Conservation (phyloP, 2,888 invertebrate genomes). For the Chirona hameri region DNA sequence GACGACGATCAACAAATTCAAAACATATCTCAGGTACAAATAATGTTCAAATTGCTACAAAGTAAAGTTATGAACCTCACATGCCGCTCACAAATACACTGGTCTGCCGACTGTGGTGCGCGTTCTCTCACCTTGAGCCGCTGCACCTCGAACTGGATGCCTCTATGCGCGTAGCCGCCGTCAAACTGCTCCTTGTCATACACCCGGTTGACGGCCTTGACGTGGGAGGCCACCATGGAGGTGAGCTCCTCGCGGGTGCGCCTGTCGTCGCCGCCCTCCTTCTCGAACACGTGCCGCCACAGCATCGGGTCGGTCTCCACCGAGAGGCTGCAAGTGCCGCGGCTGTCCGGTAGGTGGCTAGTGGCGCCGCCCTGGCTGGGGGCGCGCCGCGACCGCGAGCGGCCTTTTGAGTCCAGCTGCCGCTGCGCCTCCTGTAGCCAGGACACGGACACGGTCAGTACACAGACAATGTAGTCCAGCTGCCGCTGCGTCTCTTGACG, state of each 20-base stretch:
- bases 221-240: constrained; percentile 95
- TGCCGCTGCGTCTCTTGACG: no score
- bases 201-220: constrained; percentile 96
- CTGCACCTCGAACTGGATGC: constrained; percentile 95
- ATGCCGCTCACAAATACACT: no score
- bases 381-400: neutral
- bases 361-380: constrained; percentile 30
- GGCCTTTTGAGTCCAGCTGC: neutral
- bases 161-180: constrained; percentile 69
- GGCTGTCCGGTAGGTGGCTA: constrained; percentile 45
- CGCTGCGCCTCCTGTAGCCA: neutral
- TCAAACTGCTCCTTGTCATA: constrained; percentile 93
- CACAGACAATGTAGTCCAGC: no score
- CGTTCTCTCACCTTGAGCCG: constrained; percentile 61
- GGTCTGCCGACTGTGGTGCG: neutral
- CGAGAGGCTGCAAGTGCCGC: constrained; percentile 89
- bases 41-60: no score
- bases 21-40: no score
- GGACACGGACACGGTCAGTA: neutral
- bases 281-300: constrained; percentile 83
- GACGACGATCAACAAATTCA: no score
- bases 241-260: constrained; percentile 96
- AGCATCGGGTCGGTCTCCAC: constrained; percentile 98
- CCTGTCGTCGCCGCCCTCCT: constrained; percentile 52
- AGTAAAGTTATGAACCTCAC: no score